Percentiles rank a stretch among this genome's conserved stretches.
phyloP scores from a whole-genome alignment of 1,140 invertebrate genomes.

The Homarus americanus region DNA sequence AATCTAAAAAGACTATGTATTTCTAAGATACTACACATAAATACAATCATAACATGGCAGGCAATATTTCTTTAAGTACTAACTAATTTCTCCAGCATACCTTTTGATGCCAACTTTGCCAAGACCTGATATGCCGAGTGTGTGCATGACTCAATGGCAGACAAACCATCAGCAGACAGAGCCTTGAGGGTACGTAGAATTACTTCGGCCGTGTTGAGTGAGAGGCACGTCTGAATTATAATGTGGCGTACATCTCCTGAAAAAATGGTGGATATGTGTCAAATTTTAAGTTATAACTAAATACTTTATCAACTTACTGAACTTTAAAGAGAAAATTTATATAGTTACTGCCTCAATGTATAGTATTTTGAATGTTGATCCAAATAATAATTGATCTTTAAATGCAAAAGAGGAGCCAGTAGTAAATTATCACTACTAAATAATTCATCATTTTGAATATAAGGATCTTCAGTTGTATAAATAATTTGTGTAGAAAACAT shows the following conservation, averaged over 20 bases:
- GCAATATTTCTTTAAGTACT: too few species aligned
- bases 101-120: slow-evolving; percentile 72
- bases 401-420: too few species aligned
- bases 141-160: slow-evolving; percentile 46
- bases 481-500: too few species aligned
- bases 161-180: slow-evolving; percentile 39
- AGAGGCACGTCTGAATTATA: slow-evolving; percentile 48
- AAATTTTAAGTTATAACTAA: too few species aligned
- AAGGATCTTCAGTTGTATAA: too few species aligned
- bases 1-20: neutral
- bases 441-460: too few species aligned
- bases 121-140: slow-evolving; percentile 69
- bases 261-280: neutral
- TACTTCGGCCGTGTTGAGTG: slow-evolving; percentile 55
- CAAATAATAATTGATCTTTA: too few species aligned
- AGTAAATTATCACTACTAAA: too few species aligned
- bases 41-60: neutral
- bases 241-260: slow-evolving; percentile 30
- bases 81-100: too few species aligned
- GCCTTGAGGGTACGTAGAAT: slow-evolving; percentile 49
- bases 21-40: neutral
- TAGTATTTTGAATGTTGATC: neutral
- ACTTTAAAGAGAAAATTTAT: too few species aligned
- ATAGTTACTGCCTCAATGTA: neutral
- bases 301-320: too few species aligned